Base-by-base conservation (phyloP, 2,113 vertebrate species). In the Gambusia holbrooki region DNA sequence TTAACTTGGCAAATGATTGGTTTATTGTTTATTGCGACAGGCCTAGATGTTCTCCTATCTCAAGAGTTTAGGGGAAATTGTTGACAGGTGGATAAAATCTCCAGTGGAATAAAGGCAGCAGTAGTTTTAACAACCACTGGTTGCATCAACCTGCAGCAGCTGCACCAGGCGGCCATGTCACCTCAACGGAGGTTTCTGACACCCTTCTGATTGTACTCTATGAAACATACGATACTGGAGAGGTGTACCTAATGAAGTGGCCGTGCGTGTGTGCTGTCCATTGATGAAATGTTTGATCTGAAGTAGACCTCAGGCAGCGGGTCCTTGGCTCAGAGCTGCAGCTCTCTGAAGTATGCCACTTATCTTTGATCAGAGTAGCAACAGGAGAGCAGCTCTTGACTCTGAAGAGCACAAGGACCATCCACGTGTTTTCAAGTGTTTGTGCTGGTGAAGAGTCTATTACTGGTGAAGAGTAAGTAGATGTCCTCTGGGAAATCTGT, bases 361-460 rank as follows among this genome's bases (percentile, higher is more conserved):
- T 17, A 58, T 72, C 74, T 84, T 74, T 85, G 51, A 79, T 77
- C 75, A 76, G 69, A 37, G 58, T 63, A 63, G 62, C 77, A 73
- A 27, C 15, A 27, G 74, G 62, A 51, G 66, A 75, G 82, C 35
- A 40, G 72, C 77, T 86, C 62, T 87, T 61, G 35, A 88, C 80
- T 45, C 51, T 14, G 25, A 80, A 75, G 71, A 83, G 66, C 71
- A 73, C 63, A 4, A 82, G 74, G 33, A 62, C 76, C 40, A 3
- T 64, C 75, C 69, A 40, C 69, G 1, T 4, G 8, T 62, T 48
- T 66, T 81, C 63, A 7, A 85, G 76, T 76, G 86, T 82, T 79
- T 75, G 77, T 79, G 82, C 65, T 60, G 61, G 30, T 64, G 79
- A 76, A 76, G 78, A 74, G 66, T 60, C 51, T 48, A 19, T 65